phyloP scores from a whole-genome alignment of 2,888 invertebrate genomes.

The Sarcophaga subvicina region DNA sequence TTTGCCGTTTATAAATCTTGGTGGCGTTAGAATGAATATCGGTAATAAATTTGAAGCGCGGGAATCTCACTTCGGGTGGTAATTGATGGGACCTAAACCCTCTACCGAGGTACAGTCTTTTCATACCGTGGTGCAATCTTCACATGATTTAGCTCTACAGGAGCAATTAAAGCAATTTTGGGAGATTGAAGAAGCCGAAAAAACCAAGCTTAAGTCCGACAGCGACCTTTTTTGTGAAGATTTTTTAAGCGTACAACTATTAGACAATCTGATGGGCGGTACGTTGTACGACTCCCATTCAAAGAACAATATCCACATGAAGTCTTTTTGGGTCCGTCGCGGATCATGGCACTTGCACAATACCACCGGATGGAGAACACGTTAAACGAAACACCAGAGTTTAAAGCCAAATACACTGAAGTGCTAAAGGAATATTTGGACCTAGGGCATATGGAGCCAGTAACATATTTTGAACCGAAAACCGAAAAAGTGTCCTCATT shows the following conservation, averaged over 20 bases:
- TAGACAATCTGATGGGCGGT: too few relatives aligned
- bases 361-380: not conserved
- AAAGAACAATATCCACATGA: not conserved
- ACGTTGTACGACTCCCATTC: not conserved
- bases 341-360: conserved; percentile 4
- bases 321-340: conserved; percentile 9
- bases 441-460: not conserved
- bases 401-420: too few relatives aligned
- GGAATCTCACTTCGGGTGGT: too few relatives aligned
- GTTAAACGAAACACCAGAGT: too few relatives aligned
- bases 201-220: not conserved
- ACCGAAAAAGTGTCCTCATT: not conserved
- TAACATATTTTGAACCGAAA: not conserved
- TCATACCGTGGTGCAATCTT: too few relatives aligned
- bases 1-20: not conserved
- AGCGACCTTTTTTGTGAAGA: not conserved
- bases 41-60: too few relatives aligned
- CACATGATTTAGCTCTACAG: too few relatives aligned
- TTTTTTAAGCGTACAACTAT: not conserved
- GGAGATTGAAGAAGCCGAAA: too few relatives aligned
- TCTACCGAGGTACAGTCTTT: not conserved
- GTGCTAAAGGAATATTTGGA: too few relatives aligned
- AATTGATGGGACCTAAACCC: not conserved
- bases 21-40: too few relatives aligned
- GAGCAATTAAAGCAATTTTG: too few relatives aligned